Evolutionary conservation across 2,113 vertebrate genomes (phyloP).

Genomic region (Madoqua kirkii): DNA sequence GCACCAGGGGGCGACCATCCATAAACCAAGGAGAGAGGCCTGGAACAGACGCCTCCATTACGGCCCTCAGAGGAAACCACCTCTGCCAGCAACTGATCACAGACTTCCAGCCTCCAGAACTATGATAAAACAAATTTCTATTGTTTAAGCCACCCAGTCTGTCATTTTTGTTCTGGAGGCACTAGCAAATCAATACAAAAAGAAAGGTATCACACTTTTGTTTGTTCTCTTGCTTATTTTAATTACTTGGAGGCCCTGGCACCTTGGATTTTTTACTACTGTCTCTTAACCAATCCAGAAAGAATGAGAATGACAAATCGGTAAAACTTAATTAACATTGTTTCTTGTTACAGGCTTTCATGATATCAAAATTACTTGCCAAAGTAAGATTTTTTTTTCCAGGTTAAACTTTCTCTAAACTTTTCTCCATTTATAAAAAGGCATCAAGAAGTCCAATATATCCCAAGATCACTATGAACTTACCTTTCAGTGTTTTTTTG

Average conservation of each 20-base stretch:
- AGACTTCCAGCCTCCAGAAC: background rate
- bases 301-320: background rate
- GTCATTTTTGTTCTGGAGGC: background rate
- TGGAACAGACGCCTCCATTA: background rate
- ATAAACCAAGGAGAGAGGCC: background rate
- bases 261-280: background rate
- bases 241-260: background rate
- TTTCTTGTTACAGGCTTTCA: background rate
- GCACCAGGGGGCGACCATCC: background rate
- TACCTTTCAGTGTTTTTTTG: constrained; percentile 92
- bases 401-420: background rate
- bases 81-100: background rate
- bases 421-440: background rate
- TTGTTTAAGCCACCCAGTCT: background rate
- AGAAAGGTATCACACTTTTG: background rate
- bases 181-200: background rate
- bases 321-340: background rate
- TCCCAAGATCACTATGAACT: constrained; percentile 15
- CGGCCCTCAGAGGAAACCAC: background rate
- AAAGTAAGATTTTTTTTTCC: background rate
- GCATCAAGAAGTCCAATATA: background rate
- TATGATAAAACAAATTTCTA: background rate
- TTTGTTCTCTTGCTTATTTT: background rate
- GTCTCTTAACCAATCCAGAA: background rate
- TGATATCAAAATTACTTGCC: background rate